phyloP scores from a whole-genome alignment of 2,113 vertebrate species.

The Mystacornis crossleyi region DNA sequence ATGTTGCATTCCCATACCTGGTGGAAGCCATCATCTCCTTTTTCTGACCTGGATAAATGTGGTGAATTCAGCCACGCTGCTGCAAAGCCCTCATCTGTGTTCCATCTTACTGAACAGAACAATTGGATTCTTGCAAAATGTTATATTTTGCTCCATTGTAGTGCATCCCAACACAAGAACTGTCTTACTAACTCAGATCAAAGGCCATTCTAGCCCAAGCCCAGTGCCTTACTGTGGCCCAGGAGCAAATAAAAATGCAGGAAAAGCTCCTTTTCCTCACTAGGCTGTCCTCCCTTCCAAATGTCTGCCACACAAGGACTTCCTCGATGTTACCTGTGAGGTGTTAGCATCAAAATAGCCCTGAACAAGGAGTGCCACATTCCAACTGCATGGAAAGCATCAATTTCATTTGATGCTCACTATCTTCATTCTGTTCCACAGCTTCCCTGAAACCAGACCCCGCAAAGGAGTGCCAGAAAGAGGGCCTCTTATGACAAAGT shows the following conservation, averaged over 20 bases:
- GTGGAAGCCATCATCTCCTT: not conserved
- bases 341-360: not conserved
- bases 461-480: not conserved
- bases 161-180: not conserved
- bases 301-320: not conserved
- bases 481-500: not conserved
- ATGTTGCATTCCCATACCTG: not conserved
- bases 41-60: not conserved
- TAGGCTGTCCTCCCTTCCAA: not conserved
- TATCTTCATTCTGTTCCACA: not conserved
- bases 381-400: not conserved
- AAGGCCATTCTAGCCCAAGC: not conserved
- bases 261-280: not conserved
- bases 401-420: not conserved
- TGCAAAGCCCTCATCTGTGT: not conserved
- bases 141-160: not conserved
- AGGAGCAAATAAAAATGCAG: not conserved
- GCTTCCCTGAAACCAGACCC: not conserved
- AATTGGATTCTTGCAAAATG: not conserved
- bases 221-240: not conserved
- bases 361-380: not conserved
- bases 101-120: not conserved
- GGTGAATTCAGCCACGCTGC: rapidly evolving
- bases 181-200: not conserved
- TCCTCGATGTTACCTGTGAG: not conserved